Conservation (phyloP, 2,888 invertebrate species). For the Ennomos erosarius region DNA sequence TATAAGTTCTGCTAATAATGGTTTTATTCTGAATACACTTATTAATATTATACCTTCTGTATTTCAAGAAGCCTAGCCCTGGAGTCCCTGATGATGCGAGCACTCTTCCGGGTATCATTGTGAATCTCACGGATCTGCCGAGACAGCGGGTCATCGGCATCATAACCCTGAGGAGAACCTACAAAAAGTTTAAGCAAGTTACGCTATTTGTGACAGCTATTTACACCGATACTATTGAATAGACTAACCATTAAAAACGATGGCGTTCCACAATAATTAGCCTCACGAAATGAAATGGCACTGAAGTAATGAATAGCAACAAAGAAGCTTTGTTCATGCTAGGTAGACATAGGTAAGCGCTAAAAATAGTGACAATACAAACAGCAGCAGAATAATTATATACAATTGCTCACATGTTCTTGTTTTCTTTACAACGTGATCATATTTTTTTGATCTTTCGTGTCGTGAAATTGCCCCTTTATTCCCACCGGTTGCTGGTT, state of each 20-base stretch:
- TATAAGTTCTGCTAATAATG: too few species aligned
- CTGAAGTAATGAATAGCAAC: too few species aligned
- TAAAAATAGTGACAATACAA: too few species aligned
- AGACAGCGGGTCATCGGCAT: slow-evolving; percentile 52
- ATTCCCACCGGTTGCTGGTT: slow-evolving; percentile 5
- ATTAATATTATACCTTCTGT: slow-evolving; percentile 57
- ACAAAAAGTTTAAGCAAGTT: background rate
- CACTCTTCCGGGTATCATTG: slow-evolving; percentile 66
- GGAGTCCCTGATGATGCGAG: slow-evolving; percentile 67
- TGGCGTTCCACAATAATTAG: too few species aligned
- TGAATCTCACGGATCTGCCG: slow-evolving; percentile 69
- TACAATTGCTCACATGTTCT: background rate
- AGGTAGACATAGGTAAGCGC: too few species aligned
- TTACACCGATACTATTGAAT: too few species aligned
- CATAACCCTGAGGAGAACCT: slow-evolving; percentile 47
- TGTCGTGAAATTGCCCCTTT: slow-evolving; percentile 16
- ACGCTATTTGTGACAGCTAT: too few species aligned
- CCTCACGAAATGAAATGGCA: too few species aligned
- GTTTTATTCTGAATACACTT: background rate
- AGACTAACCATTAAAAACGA: too few species aligned
- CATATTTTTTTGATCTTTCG: slow-evolving; percentile 18
- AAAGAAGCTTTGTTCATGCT: too few species aligned
- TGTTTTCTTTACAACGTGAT: slow-evolving; percentile 51
- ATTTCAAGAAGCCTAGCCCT: slow-evolving; percentile 65
- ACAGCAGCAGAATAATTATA: background rate